Evolutionary conservation across 2,113 vertebrate species (phyloP), one percentile per base, ranked within the genome.

Genomic region (Carollia perspicillata): DNA sequence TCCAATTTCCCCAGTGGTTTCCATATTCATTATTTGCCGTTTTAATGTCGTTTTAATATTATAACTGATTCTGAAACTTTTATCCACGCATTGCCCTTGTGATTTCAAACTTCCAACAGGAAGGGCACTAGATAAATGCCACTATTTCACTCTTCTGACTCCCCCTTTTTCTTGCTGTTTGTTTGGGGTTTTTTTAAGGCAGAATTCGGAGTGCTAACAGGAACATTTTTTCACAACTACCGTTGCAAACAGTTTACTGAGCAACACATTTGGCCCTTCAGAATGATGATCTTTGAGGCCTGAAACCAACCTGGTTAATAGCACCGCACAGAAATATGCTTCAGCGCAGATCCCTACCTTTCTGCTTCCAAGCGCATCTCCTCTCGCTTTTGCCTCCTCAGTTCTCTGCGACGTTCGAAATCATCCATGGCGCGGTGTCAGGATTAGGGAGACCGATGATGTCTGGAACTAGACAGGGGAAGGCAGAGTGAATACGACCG

Each of bases 361-460:
- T 99, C 99, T 8, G 99, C 99, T 97, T 99, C 99, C 60, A 99
- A 98, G 22, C 99, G 99, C 99, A 99, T 99, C 98, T 99, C 99
- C 98, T 99, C 99, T 22, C 99, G 99, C 98, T 99, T 99, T 98
- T 99, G 99, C 98, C 99, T 99, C 98, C 99, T 99, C 93, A 99
- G 98, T 90, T 99, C 99, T 98, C 99, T 98, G 98, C 99, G 99
- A 97, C 99, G 99, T 97, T 99, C 99, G 98, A 99, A 99, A 98
- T 99, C 99, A 97, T 99, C 99, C 99, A 99, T 99, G 98, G 94
- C 93, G 95, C 74, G 89, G 58, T 75, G 92, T 97, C 71, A 95
- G 96, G 66, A 0, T 89, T 92, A 94, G 95, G 94, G 96, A 97
- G 94, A 53, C 96, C 95, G 97, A 23, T 47, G 86, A 83, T 40